Conservation (phyloP, 1,140 invertebrate species). For the Schlechtendalia chinensis region DNA sequence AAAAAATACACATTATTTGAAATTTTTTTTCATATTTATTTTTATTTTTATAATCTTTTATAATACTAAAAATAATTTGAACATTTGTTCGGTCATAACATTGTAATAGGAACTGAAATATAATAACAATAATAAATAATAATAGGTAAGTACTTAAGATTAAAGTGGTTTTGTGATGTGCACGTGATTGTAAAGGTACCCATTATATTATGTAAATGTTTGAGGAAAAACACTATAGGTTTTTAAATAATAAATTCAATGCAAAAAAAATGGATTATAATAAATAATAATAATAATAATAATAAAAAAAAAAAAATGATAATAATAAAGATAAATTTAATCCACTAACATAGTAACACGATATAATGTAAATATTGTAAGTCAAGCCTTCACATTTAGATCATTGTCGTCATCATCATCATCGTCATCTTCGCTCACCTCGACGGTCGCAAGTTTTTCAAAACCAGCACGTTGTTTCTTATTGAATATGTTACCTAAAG, state of each 20-base stretch:
- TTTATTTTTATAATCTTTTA: conserved; percentile 18
- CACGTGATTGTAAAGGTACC: neutral
- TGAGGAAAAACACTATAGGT: neutral
- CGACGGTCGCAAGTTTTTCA: conserved; percentile 37
- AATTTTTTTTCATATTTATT: neutral
- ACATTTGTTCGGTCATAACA: neutral
- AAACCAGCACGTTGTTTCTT: conserved; percentile 36
- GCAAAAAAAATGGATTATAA: neutral
- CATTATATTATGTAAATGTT: neutral
- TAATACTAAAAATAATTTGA: conserved; percentile 1
- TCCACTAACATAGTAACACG: neutral
- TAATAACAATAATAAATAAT: neutral
- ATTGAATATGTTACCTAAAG: conserved; percentile 43
- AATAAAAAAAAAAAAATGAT: neutral
- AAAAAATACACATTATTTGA: conserved; percentile 18
- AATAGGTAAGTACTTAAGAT: neutral
- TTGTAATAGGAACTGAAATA: neutral
- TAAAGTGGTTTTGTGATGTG: neutral
- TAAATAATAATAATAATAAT: conserved; percentile 17
- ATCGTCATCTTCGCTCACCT: conserved; percentile 32
- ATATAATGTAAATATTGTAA: neutral
- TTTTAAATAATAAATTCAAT: neutral
- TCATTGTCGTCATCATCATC: neutral
- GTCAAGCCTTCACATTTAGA: conserved; percentile 19
- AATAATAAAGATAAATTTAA: conserved; percentile 1